These are phyloP conservation scores for Anolis sagrei DNA, from an alignment of 2,113 vertebrate genomes.

Conservation along the genomic window DNA sequence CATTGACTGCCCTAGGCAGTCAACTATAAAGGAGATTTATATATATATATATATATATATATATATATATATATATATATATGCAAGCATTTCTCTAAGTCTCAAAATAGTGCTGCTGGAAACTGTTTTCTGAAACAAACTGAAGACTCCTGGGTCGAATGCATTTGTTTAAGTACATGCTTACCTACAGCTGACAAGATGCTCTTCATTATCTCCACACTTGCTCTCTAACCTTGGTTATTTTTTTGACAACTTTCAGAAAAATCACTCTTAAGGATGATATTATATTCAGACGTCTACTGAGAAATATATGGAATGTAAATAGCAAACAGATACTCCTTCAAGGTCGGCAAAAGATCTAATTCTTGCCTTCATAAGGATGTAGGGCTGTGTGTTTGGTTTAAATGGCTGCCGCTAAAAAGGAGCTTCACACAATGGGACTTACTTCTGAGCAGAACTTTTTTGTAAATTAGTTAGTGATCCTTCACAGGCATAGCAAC, in stretches of 20 bases:
- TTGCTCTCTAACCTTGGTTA: neutral
- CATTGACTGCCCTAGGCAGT: conserved; percentile 1
- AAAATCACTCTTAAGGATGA: conserved; percentile 35
- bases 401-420: neutral
- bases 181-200: conserved; percentile 23
- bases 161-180: conserved; percentile 32
- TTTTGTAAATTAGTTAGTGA: neutral
- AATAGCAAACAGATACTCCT: conserved; percentile 24
- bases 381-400: conserved; percentile 22
- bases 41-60: no score
- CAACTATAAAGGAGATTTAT: neutral
- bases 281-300: conserved; percentile 31
- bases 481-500: neutral
- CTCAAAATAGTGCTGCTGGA: conserved; percentile 3
- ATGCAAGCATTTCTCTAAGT: neutral
- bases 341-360: conserved; percentile 26
- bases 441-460: neutral
- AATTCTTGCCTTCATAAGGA: neutral
- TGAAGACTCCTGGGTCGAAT: conserved; percentile 12
- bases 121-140: neutral
- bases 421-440: neutral
- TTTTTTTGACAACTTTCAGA: conserved; percentile 42
- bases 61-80: no score
- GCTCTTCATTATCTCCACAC: conserved; percentile 12
- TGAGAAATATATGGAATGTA: conserved; percentile 2